Evolutionary conservation across 1,140 invertebrate genomes (phyloP), one percentile per base, ranked within the genome.

Genomic region (Battus philenor): DNA sequence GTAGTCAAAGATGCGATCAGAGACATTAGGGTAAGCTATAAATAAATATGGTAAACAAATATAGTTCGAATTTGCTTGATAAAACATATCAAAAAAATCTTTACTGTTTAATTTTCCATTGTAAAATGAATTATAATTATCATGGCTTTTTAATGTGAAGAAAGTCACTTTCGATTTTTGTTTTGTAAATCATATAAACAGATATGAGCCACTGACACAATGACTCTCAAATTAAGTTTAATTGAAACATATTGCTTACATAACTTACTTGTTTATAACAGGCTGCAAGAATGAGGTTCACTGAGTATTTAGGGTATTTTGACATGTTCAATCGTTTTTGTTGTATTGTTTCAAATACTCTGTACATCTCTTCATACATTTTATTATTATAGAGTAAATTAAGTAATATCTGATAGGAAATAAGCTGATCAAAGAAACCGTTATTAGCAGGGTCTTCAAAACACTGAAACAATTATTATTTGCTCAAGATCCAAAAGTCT

Each of bases 241-340:
- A 27, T 32, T 36, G 16, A 2, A 6, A 47, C 31, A 49, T 47
- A 9, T 36, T 36, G 56, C 29, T 30, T 50, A 47, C 39, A 43
- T 61, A 70, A 10, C 62, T 87, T 86, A 94, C 93, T 81, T 93
- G 69, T 89, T 93, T 93, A 64, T 93, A 94, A 71, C 91, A 94
- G 12, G 92, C 88, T 36, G 90, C 93, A 32, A 92, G 62, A 13
- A 89, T 81, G 12, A 95, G 62, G 13, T 91, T 86, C 3, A 92
- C 68, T 26, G 87, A 76, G 79, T 93, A 92, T 62, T 89, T 90
- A 1, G 93, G 93, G 72, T 87, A 93, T 44, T 89, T 89, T 1
- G 79, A 76, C 56, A 89, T 90, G 47, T 88, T 80, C 1, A 90
- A 56, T 62, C 90, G 87, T 59, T 87, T 89, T 0, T 79, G 58